These are phyloP conservation scores for Copidosoma aretas DNA, from an alignment of 2,888 invertebrate genomes.

Conservation along the genomic window DNA sequence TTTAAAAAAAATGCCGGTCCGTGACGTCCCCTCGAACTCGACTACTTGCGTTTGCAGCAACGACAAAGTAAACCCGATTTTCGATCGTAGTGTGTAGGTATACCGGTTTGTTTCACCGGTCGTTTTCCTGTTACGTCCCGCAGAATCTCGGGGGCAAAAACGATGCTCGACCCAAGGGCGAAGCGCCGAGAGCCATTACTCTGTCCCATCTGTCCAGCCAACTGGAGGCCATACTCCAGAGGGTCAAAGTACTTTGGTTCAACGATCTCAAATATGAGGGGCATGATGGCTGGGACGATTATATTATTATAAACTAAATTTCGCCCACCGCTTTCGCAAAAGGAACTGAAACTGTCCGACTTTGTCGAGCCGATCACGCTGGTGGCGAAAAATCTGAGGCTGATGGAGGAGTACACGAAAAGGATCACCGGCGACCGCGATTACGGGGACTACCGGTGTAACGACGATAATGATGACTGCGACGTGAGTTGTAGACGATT, in stretches of 20 bases:
- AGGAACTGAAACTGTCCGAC: constrained; percentile 40
- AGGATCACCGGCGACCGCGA: constrained; percentile 15
- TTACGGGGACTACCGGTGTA: constrained; percentile 14
- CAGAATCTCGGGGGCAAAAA: background rate
- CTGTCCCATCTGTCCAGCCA: background rate
- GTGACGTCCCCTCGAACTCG: background rate
- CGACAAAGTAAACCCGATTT: background rate
- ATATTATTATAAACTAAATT: background rate
- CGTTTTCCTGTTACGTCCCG: background rate
- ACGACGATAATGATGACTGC: constrained; percentile 5
- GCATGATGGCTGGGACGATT: background rate
- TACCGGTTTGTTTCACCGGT: background rate
- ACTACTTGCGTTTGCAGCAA: background rate
- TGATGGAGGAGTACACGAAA: constrained; percentile 32
- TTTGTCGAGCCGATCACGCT: constrained; percentile 41
- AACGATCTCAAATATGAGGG: background rate
- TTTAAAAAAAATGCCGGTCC: background rate
- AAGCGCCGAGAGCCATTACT: background rate
- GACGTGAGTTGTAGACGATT: constrained; percentile 22
- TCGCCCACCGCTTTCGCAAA: background rate
- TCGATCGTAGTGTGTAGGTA: background rate
- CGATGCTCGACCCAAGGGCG: background rate
- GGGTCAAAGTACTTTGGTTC: background rate
- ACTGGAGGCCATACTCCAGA: background rate
- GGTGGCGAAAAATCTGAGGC: constrained; percentile 33